Evolutionary conservation across 2,888 invertebrate species (phyloP), one percentile per base, ranked within the genome.

Genomic region (Drosophila yooni): DNA sequence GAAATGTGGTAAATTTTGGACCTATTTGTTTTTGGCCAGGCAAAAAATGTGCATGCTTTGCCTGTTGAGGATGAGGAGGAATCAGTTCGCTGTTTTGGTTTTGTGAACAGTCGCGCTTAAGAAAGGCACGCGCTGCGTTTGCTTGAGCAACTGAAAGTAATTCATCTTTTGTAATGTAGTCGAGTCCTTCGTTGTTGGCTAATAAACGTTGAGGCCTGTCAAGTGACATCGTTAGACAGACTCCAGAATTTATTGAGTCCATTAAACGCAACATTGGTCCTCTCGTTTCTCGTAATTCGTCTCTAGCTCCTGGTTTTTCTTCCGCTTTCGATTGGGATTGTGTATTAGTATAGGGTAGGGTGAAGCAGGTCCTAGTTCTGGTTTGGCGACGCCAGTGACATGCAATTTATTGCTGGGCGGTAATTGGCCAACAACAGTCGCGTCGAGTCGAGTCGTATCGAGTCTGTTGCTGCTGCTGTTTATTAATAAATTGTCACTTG

Each of bases 401-500:
- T 86, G 83, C 87, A 85, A 85, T 85, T 85, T 85, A 85, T 85
- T 83, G 89, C 87, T 61, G 70, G 76, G 73, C 65, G 69, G 86
- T 88, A 84, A 84, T 84, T 84, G 83, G 88, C 83, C 85, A 77
- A 67, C 76, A 48, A 54, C 62, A 60, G 69, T 64, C 50, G 58
- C 65, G 52, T 68, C 60, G 58, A 68, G 53, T 75, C 58, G 34
- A 54, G 25, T 29, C 58, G 38, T 21, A 56, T 56, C 59, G 52
- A 43, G n/a, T 43, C 36, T 21, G 31, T 34, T 21, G 56, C 21
- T 56, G 13, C 27, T 80, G 68, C 79, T 88, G 84, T 86, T 86
- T 86, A 86, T 86, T 86, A 86, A 89, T 87, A 86, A 86, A 86
- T 89, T 86, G 89, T 89, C 86, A 89, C 88, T 88, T 89, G 86